A percentile compares a stretch with the other conserved stretches of the same genome.
These are phyloP conservation scores for Tenthredo livida DNA, from an alignment of 2,888 invertebrate species.

Conservation along the genomic window DNA sequence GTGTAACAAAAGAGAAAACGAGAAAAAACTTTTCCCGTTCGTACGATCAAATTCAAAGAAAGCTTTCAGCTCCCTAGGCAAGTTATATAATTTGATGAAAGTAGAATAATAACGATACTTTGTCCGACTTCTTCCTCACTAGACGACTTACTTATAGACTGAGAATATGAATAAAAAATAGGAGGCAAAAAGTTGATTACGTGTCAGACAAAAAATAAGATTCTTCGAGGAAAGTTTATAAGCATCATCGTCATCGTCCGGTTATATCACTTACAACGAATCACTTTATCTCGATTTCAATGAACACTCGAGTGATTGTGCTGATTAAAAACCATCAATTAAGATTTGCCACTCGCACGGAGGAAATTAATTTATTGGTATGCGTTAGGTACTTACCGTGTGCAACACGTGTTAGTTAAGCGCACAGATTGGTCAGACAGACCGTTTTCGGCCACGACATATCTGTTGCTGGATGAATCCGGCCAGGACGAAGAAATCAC, in stretches of 20 bases:
- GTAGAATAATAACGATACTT: conserved; percentile 28
- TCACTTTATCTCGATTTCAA: background rate
- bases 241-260: background rate
- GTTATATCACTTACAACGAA: background rate
- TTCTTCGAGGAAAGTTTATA: background rate
- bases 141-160: background rate
- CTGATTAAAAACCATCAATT: background rate
- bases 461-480: conserved; percentile 41
- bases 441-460: conserved; percentile 43
- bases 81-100: conserved; percentile 26
- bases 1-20: background rate
- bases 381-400: conserved; percentile 26
- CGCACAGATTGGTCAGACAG: conserved; percentile 11
- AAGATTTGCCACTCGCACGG: background rate
- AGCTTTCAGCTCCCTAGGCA: conserved; percentile 32
- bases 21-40: background rate
- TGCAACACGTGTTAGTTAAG: conserved; percentile 49
- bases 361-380: background rate
- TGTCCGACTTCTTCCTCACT: conserved; percentile 4
- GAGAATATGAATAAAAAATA: background rate
- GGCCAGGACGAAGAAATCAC: background rate
- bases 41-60: conserved; percentile 32
- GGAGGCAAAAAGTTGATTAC: background rate
- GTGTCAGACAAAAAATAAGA: background rate
- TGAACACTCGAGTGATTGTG: background rate